These are phyloP conservation scores for Zosterops borbonicus DNA, from an alignment of 2,113 vertebrate species.

Conservation along the genomic window DNA sequence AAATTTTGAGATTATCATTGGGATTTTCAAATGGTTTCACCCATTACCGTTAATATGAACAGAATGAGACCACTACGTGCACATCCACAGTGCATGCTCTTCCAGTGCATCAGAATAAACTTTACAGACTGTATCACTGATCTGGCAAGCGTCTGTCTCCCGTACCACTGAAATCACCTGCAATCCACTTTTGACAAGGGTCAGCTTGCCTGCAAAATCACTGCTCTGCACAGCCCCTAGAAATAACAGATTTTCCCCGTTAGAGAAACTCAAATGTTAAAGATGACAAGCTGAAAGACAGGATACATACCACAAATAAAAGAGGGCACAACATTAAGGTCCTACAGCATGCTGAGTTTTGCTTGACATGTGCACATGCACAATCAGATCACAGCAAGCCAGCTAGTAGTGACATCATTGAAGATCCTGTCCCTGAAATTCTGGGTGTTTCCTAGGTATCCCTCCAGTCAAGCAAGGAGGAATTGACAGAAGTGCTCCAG, in stretches of 20 bases:
- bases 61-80: neutral
- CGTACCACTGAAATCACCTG: neutral
- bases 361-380: neutral
- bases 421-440: neutral
- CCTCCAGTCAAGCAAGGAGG: neutral
- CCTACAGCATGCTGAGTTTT: neutral
- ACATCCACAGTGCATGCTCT: neutral
- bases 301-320: neutral
- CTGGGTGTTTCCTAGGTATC: neutral
- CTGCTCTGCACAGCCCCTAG: neutral
- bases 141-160: neutral
- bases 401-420: neutral
- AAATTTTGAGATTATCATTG: neutral
- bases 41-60: neutral
- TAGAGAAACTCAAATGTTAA: neutral
- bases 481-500: neutral
- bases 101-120: neutral
- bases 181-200: neutral
- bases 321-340: neutral
- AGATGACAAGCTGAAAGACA: neutral
- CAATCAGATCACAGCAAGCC: neutral
- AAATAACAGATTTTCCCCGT: neutral
- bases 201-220: neutral
- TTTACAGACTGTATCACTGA: neutral
- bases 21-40: neutral